phyloP scores from a whole-genome alignment of 2,888 invertebrate species.

The Macaria notata region DNA sequence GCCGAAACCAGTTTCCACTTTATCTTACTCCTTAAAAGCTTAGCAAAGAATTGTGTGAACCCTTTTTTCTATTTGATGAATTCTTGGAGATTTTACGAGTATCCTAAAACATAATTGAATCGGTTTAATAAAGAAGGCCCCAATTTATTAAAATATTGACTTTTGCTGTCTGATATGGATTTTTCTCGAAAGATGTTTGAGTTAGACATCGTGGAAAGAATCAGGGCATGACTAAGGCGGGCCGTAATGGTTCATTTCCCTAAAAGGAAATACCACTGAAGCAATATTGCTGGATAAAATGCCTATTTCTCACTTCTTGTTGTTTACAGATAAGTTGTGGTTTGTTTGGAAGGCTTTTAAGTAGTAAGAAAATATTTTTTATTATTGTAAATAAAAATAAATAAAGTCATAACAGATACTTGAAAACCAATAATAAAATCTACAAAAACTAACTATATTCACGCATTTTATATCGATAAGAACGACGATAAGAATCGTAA shows the following conservation, averaged over 20 bases:
- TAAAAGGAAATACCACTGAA: slow-evolving; percentile 10
- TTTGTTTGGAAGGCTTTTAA: no score
- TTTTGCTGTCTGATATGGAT: slow-evolving; percentile 7
- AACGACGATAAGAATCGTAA: no score
- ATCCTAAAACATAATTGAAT: slow-evolving; percentile 17
- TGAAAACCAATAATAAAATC: no score
- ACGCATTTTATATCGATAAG: no score
- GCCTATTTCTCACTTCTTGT: no score
- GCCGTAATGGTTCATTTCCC: slow-evolving; percentile 21
- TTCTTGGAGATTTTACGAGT: slow-evolving; percentile 14
- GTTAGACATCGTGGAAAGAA: slow-evolving; percentile 13
- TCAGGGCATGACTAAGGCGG: slow-evolving; percentile 24
- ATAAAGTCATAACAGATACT: no score
- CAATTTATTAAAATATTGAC: slow-evolving; percentile 10
- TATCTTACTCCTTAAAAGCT: slow-evolving; percentile 20
- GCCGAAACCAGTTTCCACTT: slow-evolving; percentile 12
- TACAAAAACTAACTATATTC: no score
- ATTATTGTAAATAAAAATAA: no score
- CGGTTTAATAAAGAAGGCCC: slow-evolving; percentile 7
- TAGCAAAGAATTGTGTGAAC: slow-evolving; percentile 13
- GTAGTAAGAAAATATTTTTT: no score
- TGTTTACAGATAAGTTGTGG: no score
- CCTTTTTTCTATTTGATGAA: slow-evolving; percentile 21
- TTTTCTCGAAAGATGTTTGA: slow-evolving; percentile 6
- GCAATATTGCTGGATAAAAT: slow-evolving; percentile 5